Evolutionary conservation across 1,140 invertebrate species (phyloP).

Genomic region (Zaprionus capensis): DNA sequence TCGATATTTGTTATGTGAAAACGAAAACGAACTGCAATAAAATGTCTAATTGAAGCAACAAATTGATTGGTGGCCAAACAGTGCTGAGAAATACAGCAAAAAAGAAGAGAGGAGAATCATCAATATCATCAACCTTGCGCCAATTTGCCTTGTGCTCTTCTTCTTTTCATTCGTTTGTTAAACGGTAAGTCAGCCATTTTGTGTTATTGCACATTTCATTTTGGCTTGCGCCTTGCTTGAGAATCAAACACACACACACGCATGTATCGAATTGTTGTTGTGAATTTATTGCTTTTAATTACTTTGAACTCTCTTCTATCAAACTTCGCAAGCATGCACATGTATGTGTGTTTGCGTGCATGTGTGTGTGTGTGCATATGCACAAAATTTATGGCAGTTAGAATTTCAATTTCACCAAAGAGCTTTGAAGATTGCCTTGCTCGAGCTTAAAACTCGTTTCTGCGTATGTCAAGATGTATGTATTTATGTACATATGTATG

Average conservation of each 20-base stretch:
- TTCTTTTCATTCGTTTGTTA: slow-evolving; percentile 36
- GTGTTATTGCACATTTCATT: slow-evolving; percentile 50
- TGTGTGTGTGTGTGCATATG: slow-evolving; percentile 5
- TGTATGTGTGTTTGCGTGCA: background rate
- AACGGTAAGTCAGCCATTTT: slow-evolving; percentile 79
- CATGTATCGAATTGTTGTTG: background rate
- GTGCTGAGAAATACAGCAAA: background rate
- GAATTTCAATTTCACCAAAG: slow-evolving; percentile 41
- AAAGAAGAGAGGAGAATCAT: background rate
- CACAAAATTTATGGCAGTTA: slow-evolving; percentile 35
- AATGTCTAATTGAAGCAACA: slow-evolving; percentile 61
- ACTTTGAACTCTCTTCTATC: slow-evolving; percentile 56
- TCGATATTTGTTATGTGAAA: slow-evolving; percentile 62
- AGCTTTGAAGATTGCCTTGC: slow-evolving; percentile 35
- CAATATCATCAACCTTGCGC: slow-evolving; percentile 33
- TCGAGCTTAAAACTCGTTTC: slow-evolving; percentile 61
- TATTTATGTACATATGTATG: background rate
- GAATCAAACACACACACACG: slow-evolving; percentile 14
- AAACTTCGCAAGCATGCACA: slow-evolving; percentile 8
- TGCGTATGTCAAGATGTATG: slow-evolving; percentile 19
- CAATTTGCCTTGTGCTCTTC: slow-evolving; percentile 40
- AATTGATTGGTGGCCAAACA: slow-evolving; percentile 41
- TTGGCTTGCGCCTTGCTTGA: slow-evolving; percentile 18
- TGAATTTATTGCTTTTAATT: slow-evolving; percentile 46
- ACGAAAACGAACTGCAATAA: slow-evolving; percentile 61